These are phyloP conservation scores for Muscicapa comitata DNA, from an alignment of 2,797 vertebrate genomes.

Conservation along the genomic window DNA sequence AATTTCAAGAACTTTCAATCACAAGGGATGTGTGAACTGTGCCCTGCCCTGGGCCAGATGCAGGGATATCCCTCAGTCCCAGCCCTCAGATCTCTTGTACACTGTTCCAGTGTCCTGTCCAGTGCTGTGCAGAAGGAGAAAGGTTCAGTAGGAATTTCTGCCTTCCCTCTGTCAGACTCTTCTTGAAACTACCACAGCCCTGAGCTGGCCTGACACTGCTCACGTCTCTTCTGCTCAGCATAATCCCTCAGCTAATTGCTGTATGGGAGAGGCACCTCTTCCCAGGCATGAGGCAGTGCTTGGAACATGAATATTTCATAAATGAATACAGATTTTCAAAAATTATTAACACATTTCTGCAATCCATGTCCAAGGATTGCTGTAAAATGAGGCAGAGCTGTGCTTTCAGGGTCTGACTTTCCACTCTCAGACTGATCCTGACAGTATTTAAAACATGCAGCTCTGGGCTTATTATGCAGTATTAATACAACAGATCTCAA, in stretches of 20 bases:
- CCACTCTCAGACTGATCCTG: not conserved
- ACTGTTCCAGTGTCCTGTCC: not conserved
- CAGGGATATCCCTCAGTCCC: not conserved
- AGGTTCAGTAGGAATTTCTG: not conserved
- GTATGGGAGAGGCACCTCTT: not conserved
- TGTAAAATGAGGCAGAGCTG: not conserved
- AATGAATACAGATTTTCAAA: not conserved
- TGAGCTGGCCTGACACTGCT: not conserved
- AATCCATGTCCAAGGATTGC: not conserved
- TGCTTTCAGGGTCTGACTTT: not conserved
- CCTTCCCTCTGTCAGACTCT: not conserved
- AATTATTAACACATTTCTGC: not conserved
- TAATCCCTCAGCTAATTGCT: not conserved
- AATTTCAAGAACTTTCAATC: not conserved
- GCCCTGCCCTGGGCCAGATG: not conserved
- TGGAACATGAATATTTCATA: not conserved
- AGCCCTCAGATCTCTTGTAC: not conserved
- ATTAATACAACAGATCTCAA: conserved; percentile 8
- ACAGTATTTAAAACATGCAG: not conserved
- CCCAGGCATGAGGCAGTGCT: not conserved
- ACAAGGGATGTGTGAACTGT: not conserved
- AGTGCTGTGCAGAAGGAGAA: not conserved
- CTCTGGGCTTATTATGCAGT: not conserved
- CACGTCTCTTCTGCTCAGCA: not conserved
- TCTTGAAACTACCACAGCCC: not conserved